Evolutionary conservation across 2,797 vertebrate species (phyloP), one percentile per base, ranked within the genome.

Genomic region (Schizopygopsis pylzovi): DNA sequence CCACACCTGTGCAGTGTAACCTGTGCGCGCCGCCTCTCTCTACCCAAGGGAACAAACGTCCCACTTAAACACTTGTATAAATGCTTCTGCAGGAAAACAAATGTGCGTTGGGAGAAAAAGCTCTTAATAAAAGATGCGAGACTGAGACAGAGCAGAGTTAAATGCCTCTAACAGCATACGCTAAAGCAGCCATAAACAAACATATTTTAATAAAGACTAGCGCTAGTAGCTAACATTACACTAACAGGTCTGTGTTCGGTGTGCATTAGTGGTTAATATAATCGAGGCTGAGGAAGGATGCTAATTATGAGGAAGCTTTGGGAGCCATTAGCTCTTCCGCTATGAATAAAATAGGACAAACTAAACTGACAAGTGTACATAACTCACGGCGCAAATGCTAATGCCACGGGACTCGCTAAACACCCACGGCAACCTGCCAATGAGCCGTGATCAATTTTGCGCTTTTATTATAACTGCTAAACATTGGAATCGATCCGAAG

Each of bases 1-100:
- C 75, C 86, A 86, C 87, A 88, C 90, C 88, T 88, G 85, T 81
- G 73, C 49, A 0, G 78, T 8, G 67, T 79, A 85, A 84, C 87
- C 85, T 80, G 54, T 72, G 87, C n/a, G 13, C 39, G 63, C 80
- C 39, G 22, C 61, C 73, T 82, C 22, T 25, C 8, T 87, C 15
- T 20, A 33, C 84, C 83, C 63, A 43, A 25, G 68, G 89, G 81
- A 82, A 72, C 28, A 41, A 28, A 61, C 61, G 72, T 71, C 78
- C 83, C 73, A 87, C 63, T 89, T 89, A 87, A 89, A 87, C 85
- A 82, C 73, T 79, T 68, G 71, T 18, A 68, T 68, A 67, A 81
- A 87, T 54, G 75, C 81, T 80, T 87, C 79, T 43, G 73, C 84
- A 84, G 71, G 79, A 86, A 84, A 90, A 85, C 83, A 86, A 84